phyloP scores from a whole-genome alignment of 1,140 invertebrate genomes.

The roundworm (Caenorhabditis elegans) region WBcel235 BX284606.5:2341001-2341500 shows the following conservation, averaged over 20 bases:
- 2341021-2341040: not conserved
- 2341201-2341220: too few relatives aligned
- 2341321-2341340: too few relatives aligned
- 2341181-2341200: too few relatives aligned
- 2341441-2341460: constrained; percentile 19
- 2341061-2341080: not conserved
- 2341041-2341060: not conserved
- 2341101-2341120: not conserved
- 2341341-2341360: too few relatives aligned
- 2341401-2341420: constrained; percentile 46
- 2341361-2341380: too few relatives aligned
- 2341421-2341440: constrained; percentile 47
- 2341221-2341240: too few relatives aligned
- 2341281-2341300: too few relatives aligned
- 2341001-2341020: too few relatives aligned
- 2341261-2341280: too few relatives aligned
- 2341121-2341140: not conserved
- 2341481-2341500: too few relatives aligned
- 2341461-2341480: not conserved
- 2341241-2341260: too few relatives aligned
- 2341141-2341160: not conserved
- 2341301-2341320: too few relatives aligned
- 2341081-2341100: not conserved
- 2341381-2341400: constrained; percentile 21
- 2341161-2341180: not conserved